Evolutionary conservation across 1,140 invertebrate genomes (phyloP).

Genomic region (Dolichoris vasculosae): DNA sequence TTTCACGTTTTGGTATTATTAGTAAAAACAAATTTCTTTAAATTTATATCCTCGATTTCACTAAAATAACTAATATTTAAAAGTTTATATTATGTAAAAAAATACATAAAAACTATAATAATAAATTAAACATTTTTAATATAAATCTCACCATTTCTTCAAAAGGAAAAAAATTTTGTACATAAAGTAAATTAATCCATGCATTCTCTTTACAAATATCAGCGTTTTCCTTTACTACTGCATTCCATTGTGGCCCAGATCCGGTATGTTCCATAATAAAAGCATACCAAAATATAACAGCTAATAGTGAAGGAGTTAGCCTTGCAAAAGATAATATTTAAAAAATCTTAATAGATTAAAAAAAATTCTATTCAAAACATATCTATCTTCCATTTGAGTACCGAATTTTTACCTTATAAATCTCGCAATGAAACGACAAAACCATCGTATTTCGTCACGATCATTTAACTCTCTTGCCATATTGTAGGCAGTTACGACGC

Average conservation of each 20-base stretch:
- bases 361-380: neutral
- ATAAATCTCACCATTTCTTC: conserved; percentile 79
- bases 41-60: no score
- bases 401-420: conserved; percentile 75
- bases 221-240: conserved; percentile 77
- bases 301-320: conserved; percentile 80
- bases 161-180: conserved; percentile 83
- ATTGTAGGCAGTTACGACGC: conserved; percentile 78
- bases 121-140: neutral
- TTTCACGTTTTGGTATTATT: no score
- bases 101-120: neutral
- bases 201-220: conserved; percentile 80
- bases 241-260: conserved; percentile 82
- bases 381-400: conserved; percentile 42
- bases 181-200: conserved; percentile 82
- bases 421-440: conserved; percentile 77
- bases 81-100: neutral
- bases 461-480: conserved; percentile 74
- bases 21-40: no score
- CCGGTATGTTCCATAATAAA: conserved; percentile 81
- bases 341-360: neutral
- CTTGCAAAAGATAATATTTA: conserved; percentile 61
- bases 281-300: conserved; percentile 81
- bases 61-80: no score
- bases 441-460: conserved; percentile 76